Percentiles rank a stretch among this genome's conserved stretches.
phyloP scores from a whole-genome alignment of 2,113 vertebrate genomes.

The Probosciger aterrimus region DNA sequence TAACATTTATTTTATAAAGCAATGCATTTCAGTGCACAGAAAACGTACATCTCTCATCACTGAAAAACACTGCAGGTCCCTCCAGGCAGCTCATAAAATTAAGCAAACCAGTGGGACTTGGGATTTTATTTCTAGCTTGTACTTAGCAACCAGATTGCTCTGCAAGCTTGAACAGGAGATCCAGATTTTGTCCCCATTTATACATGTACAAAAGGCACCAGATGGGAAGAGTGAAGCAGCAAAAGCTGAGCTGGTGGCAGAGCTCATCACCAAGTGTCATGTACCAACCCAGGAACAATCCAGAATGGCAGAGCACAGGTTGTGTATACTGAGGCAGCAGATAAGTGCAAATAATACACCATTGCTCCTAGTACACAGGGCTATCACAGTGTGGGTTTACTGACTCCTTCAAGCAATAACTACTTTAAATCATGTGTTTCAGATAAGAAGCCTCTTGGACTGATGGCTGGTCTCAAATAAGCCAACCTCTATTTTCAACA shows the following conservation, averaged over 20 bases:
- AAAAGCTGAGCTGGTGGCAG: neutral
- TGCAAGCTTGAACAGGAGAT: neutral
- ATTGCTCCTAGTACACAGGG: neutral
- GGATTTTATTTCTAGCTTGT: neutral
- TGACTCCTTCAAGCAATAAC: neutral
- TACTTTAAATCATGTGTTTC: neutral
- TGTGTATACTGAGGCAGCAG: neutral
- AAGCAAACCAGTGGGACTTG: neutral
- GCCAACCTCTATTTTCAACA: neutral
- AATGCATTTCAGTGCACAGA: neutral
- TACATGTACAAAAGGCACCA: neutral
- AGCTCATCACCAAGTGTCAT: neutral
- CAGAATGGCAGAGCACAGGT: neutral
- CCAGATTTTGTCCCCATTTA: neutral
- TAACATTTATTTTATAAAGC: neutral
- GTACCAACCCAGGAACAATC: neutral
- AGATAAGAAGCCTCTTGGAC: neutral
- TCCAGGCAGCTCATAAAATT: neutral
- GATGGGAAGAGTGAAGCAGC: neutral
- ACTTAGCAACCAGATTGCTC: neutral
- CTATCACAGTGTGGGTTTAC: neutral
- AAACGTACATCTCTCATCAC: neutral
- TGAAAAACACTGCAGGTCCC: neutral
- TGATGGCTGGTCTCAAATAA: neutral
- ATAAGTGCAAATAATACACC: neutral